A percentile compares a stretch with the other conserved stretches of the same genome.
These are phyloP conservation scores for Pogona vitticeps DNA, from an alignment of 2,113 vertebrate genomes.

Conservation along the genomic window DNA sequence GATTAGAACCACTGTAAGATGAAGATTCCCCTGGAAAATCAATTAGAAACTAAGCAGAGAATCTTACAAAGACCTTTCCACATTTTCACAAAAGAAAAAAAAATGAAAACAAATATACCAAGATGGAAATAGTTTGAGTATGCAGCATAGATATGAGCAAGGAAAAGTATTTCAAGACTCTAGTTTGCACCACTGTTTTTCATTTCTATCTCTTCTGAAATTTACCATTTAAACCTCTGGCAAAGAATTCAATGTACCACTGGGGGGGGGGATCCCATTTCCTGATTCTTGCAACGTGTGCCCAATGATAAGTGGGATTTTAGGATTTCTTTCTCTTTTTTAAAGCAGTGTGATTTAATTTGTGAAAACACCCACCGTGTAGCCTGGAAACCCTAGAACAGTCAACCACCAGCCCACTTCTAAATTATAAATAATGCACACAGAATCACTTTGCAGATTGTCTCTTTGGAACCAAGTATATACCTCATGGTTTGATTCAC, in stretches of 20 bases:
- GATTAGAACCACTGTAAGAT: too few relatives aligned
- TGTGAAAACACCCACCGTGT: conserved; percentile 39
- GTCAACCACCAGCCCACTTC: conserved; percentile 46
- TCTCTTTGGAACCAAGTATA: conserved; percentile 31
- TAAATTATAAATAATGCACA: conserved; percentile 52
- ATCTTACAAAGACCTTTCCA: not conserved
- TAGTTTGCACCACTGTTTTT: not conserved
- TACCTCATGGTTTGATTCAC: conserved; percentile 12
- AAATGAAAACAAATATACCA: not conserved
- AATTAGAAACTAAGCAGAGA: not conserved
- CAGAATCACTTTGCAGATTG: conserved; percentile 30
- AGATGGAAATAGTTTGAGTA: not conserved
- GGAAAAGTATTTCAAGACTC: not conserved
- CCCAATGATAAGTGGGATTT: not conserved
- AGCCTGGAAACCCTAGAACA: conserved; percentile 52
- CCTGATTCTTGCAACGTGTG: conserved; percentile 11
- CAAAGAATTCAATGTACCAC: conserved; percentile 32
- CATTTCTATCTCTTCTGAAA: not conserved
- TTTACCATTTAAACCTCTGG: conserved; percentile 50
- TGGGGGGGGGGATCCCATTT: conserved; percentile 42
- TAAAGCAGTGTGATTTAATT: conserved; percentile 30
- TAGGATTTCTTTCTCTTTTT: not conserved
- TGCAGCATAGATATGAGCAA: not conserved
- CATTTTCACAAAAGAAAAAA: not conserved
- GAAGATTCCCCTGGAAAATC: too few relatives aligned